Evolutionary conservation across 2,888 invertebrate species (phyloP).

Genomic region (Psylliodes chrysocephalus): DNA sequence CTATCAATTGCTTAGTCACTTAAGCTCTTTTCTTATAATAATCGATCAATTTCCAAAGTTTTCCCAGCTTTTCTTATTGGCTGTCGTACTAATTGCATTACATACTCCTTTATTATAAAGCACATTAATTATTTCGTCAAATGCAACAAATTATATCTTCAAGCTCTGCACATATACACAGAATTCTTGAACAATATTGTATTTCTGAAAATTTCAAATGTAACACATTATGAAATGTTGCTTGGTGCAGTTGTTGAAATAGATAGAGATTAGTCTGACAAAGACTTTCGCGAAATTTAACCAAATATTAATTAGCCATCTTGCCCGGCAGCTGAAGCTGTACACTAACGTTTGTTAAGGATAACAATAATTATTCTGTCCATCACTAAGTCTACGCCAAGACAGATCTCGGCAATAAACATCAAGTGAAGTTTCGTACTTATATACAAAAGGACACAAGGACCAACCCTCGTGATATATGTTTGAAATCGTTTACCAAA

Average conservation of each 20-base stretch:
- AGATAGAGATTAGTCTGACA: conserved; percentile 13
- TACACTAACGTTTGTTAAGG: conserved; percentile 30
- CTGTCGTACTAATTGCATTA: no score
- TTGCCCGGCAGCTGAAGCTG: conserved; percentile 24
- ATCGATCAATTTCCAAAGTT: no score
- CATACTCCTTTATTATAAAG: no score
- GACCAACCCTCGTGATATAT: conserved; percentile 16
- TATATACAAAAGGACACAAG: conserved; percentile 7
- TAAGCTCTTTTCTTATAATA: no score
- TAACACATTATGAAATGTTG: background rate
- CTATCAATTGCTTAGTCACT: no score
- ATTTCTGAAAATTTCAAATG: no score
- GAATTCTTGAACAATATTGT: no score
- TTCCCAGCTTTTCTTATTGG: no score
- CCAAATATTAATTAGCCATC: conserved; percentile 24
- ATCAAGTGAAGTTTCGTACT: conserved; percentile 31
- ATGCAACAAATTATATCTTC: no score
- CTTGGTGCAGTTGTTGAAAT: background rate
- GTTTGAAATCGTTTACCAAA: conserved; percentile 6
- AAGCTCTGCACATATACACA: no score
- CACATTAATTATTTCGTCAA: no score
- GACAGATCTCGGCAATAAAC: conserved; percentile 36
- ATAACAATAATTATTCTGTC: conserved; percentile 42
- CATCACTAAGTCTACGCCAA: conserved; percentile 40
- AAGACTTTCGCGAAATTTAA: conserved; percentile 21